Evolutionary conservation across 2,888 invertebrate species (phyloP).

Genomic region (Teleiodes luculella): DNA sequence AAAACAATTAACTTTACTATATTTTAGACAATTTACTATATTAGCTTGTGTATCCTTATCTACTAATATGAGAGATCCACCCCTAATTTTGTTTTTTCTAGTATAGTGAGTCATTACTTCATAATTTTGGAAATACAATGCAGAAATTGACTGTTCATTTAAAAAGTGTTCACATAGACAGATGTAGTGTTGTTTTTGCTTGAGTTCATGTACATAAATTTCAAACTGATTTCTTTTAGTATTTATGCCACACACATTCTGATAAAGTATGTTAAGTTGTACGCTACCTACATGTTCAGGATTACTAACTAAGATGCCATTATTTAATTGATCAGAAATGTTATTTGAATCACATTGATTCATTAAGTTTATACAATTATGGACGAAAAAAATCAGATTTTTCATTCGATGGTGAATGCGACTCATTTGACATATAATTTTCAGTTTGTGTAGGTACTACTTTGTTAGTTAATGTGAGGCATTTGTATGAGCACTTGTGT

Average conservation of each 20-base stretch:
- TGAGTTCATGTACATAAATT: background rate
- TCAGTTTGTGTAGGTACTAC: too few relatives aligned
- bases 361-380: too few relatives aligned
- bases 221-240: background rate
- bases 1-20: background rate
- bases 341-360: too few relatives aligned
- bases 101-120: background rate
- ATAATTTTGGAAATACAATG: background rate
- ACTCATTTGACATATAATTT: too few relatives aligned
- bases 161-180: constrained; percentile 13
- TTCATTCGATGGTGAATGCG: too few relatives aligned
- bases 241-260: background rate
- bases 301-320: too few relatives aligned
- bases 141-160: background rate
- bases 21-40: background rate
- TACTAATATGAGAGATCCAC: constrained; percentile 4
- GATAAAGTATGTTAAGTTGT: background rate
- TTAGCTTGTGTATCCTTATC: background rate
- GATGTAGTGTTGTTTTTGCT: background rate
- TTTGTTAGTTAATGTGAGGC: too few relatives aligned
- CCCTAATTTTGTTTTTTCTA: background rate
- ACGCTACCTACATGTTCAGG: too few relatives aligned
- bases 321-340: too few relatives aligned
- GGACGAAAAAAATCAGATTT: too few relatives aligned
- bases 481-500: too few relatives aligned